Evolutionary conservation across 2,797 vertebrate species (phyloP).

Genomic region (Gymnoscopelus microlampas): DNA sequence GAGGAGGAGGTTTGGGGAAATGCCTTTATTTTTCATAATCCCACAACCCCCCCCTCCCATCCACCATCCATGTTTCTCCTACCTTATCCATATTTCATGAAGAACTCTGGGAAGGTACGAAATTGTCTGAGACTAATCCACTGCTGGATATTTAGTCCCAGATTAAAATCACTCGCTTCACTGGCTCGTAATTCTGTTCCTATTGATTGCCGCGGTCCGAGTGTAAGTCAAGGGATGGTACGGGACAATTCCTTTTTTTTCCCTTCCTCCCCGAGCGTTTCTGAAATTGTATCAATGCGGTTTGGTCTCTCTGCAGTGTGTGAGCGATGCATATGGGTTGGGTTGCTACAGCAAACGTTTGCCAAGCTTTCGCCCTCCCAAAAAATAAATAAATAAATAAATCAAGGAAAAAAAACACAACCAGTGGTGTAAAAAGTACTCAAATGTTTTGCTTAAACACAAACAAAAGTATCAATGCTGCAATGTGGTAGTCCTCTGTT

Average conservation of each 20-base stretch:
- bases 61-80: slow-evolving; percentile 36
- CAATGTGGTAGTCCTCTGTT: too few species aligned
- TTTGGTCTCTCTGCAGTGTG: slow-evolving; percentile 37
- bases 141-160: slow-evolving; percentile 87
- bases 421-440: too few species aligned
- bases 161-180: slow-evolving; percentile 86
- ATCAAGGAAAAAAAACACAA: slow-evolving; percentile 4
- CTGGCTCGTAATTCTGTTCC: slow-evolving; percentile 82
- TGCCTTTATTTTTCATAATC: slow-evolving; percentile 83
- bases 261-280: slow-evolving; percentile 42
- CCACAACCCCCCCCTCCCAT: slow-evolving; percentile 26
- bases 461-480: too few species aligned
- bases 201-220: slow-evolving; percentile 81
- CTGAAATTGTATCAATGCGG: slow-evolving; percentile 61
- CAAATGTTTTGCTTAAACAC: too few species aligned
- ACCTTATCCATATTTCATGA: slow-evolving; percentile 89
- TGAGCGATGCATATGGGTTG: slow-evolving; percentile 40
- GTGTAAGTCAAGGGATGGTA: slow-evolving; percentile 79
- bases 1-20: slow-evolving; percentile 70
- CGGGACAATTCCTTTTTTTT: slow-evolving; percentile 57
- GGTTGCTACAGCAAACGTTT: slow-evolving; percentile 30
- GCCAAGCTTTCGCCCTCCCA: slow-evolving; percentile 35
- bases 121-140: slow-evolving; percentile 87
- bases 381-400: too few species aligned
- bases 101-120: slow-evolving; percentile 81